A percentile compares a stretch with the other conserved stretches of the same genome.
phyloP scores from a whole-genome alignment of 2,888 invertebrate genomes.

The Amblyteles armatorius region DNA sequence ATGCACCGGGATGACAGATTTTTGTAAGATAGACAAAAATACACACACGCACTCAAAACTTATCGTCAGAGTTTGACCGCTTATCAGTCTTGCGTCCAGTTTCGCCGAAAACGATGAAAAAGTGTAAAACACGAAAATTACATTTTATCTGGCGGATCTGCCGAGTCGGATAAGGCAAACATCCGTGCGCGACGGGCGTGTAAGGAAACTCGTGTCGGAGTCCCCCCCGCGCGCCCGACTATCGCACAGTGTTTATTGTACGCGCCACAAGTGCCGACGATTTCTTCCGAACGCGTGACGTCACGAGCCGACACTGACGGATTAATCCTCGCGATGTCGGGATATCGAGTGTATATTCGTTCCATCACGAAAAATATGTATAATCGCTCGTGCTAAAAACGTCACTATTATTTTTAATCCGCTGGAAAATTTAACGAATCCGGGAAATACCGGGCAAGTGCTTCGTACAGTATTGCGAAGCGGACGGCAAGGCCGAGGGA shows the following conservation, averaged over 20 bases:
- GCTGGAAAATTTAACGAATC: not conserved
- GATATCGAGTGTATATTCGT: constrained; percentile 56
- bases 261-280: constrained; percentile 26
- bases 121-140: constrained; percentile 71
- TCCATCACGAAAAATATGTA: constrained; percentile 11
- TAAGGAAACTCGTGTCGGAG: constrained; percentile 49
- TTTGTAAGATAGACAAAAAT: not conserved
- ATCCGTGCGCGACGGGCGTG: constrained; percentile 58
- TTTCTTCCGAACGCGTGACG: constrained; percentile 60
- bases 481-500: not conserved
- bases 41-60: not conserved
- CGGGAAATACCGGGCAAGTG: not conserved
- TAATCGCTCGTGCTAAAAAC: constrained; percentile 42
- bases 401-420: constrained; percentile 27
- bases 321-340: constrained; percentile 62
- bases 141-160: constrained; percentile 68
- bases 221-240: not conserved
- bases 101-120: constrained; percentile 61
- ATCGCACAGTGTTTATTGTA: constrained; percentile 22
- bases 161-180: constrained; percentile 68
- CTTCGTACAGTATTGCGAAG: not conserved
- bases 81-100: constrained; percentile 11
- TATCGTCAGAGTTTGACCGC: not conserved
- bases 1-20: not conserved
- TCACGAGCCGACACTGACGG: constrained; percentile 63